Percentiles rank a stretch among this genome's conserved stretches.
These are phyloP conservation scores for Orgyia antiqua DNA, from an alignment of 2,888 invertebrate species.

Conservation along the genomic window DNA sequence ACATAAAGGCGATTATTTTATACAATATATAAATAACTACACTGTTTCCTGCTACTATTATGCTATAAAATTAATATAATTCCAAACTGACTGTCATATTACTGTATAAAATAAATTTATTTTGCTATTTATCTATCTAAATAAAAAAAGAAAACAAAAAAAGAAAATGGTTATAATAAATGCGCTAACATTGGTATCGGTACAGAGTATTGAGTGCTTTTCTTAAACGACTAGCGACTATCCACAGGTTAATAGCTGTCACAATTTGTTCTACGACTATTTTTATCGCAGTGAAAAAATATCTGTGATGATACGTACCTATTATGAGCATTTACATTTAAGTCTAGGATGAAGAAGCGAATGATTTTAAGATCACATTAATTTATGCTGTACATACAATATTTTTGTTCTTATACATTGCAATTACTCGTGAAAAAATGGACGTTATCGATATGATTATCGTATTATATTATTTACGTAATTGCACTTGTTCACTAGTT, in stretches of 20 bases:
- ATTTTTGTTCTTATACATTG: slow-evolving; percentile 34
- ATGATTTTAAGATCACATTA: background rate
- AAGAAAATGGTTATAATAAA: slow-evolving; percentile 32
- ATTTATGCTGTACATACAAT: slow-evolving; percentile 25
- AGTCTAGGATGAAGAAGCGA: background rate
- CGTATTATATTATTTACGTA: slow-evolving; percentile 50
- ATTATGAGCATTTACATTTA: background rate
- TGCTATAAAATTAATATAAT: slow-evolving; percentile 9
- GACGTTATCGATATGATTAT: slow-evolving; percentile 53
- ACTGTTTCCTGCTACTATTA: slow-evolving; percentile 4
- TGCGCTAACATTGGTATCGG: slow-evolving; percentile 52
- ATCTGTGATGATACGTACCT: background rate
- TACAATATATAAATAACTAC: slow-evolving; percentile 22
- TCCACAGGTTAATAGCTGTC: slow-evolving; percentile 3
- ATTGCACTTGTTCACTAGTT: slow-evolving; percentile 64
- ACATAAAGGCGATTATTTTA: slow-evolving; percentile 27
- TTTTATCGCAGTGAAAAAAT: background rate
- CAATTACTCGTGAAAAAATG: slow-evolving; percentile 57
- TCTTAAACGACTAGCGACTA: slow-evolving; percentile 5
- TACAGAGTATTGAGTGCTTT: slow-evolving; percentile 15
- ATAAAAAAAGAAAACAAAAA: slow-evolving; percentile 1
- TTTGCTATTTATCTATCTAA: slow-evolving; percentile 24
- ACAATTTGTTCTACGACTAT: background rate
- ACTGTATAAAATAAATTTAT: slow-evolving; percentile 26
- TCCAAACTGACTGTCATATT: slow-evolving; percentile 14